Evolutionary conservation across 2,113 vertebrate species (phyloP).

Genomic region (Tragulus kanchil): DNA sequence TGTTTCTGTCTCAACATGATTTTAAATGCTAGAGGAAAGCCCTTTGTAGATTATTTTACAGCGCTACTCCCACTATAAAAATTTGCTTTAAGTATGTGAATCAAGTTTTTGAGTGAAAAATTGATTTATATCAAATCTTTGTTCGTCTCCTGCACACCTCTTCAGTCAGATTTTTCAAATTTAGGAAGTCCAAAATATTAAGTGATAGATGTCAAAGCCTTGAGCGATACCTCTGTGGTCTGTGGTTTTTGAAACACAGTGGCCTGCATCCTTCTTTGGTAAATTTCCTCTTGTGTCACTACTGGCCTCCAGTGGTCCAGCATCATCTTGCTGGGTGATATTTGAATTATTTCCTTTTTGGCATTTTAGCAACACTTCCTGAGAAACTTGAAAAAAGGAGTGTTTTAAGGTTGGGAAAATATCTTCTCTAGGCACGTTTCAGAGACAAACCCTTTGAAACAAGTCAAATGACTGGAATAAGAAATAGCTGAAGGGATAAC

Average conservation of each 20-base stretch:
- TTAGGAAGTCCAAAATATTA: background rate
- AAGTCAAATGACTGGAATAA: background rate
- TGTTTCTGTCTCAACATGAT: background rate
- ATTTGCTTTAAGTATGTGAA: background rate
- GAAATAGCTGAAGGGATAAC: background rate
- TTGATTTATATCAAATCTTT: background rate
- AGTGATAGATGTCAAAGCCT: background rate
- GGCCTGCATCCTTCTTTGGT: background rate
- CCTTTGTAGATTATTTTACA: background rate
- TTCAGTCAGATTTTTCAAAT: background rate
- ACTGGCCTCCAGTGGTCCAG: background rate
- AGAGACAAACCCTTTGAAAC: background rate
- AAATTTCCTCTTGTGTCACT: background rate
- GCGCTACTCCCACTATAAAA: background rate
- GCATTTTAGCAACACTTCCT: conserved; percentile 56
- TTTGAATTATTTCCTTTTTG: background rate
- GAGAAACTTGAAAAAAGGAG: conserved; percentile 64
- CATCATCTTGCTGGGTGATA: background rate
- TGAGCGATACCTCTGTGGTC: background rate
- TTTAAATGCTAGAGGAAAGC: background rate
- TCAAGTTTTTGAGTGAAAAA: background rate
- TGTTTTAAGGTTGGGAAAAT: background rate
- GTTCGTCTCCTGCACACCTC: background rate
- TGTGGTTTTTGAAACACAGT: background rate
- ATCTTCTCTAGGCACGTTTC: background rate